A percentile compares a stretch with the other conserved stretches of the same genome.
Conservation (phyloP, 2,888 invertebrate genomes). For the Thalpophila matura region DNA sequence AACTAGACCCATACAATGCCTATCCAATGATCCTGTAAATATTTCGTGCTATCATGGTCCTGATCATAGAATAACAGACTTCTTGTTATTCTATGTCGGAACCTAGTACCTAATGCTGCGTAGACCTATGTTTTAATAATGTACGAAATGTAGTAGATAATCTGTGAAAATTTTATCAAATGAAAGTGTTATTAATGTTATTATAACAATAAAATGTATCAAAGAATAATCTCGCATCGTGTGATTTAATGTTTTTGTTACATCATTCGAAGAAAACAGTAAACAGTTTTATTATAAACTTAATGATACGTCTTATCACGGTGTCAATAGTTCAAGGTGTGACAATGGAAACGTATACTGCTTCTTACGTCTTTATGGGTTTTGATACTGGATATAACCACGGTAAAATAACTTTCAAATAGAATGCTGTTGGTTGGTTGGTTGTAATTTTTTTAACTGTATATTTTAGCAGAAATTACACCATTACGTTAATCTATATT, state of each 20-base stretch:
- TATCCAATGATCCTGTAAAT: no score
- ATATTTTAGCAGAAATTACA: no score
- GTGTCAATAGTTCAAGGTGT: slow-evolving; percentile 67
- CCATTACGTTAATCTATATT: no score
- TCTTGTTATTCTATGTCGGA: no score
- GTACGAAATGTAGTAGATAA: neutral
- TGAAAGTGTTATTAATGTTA: slow-evolving; percentile 28
- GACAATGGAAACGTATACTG: slow-evolving; percentile 6
- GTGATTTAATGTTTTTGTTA: slow-evolving; percentile 58
- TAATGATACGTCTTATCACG: slow-evolving; percentile 63
- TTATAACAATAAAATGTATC: neutral
- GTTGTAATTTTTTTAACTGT: no score
- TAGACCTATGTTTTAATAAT: neutral
- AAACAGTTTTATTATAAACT: slow-evolving; percentile 59
- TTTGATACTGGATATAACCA: neutral
- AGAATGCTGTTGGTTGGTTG: no score
- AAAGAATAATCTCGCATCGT: slow-evolving; percentile 7
- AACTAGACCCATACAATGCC: no score
- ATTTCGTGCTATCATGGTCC: no score
- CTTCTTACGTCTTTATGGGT: neutral
- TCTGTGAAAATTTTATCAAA: slow-evolving; percentile 20
- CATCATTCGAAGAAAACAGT: slow-evolving; percentile 67
- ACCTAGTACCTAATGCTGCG: no score
- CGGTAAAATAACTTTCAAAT: no score
- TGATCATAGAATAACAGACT: no score